A percentile compares a stretch with the other conserved stretches of the same genome.
Evolutionary conservation across 2,888 invertebrate genomes (phyloP).

Genomic region (Drosophila trichaetosa): DNA sequence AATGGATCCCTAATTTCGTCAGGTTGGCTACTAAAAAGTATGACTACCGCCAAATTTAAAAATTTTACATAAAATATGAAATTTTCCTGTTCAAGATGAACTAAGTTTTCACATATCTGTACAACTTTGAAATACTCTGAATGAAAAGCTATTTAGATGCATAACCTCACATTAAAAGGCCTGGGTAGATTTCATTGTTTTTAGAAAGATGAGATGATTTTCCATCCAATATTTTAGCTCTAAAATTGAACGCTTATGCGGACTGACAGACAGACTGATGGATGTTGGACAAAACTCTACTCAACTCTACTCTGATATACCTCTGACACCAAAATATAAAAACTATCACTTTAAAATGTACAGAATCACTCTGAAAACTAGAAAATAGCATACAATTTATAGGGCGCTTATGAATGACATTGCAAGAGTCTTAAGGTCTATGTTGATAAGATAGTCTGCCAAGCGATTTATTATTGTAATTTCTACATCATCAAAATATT

Average conservation of each 20-base stretch:
- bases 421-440: background rate
- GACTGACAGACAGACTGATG: too few species aligned
- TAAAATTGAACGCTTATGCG: background rate
- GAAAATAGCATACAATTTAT: background rate
- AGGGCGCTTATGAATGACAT: background rate
- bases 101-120: background rate
- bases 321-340: too few species aligned
- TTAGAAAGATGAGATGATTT: background rate
- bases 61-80: conserved; percentile 6
- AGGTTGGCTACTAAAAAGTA: background rate
- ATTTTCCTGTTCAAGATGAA: background rate
- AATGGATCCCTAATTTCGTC: conserved; percentile 6
- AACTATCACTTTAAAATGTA: too few species aligned
- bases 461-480: background rate
- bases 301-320: too few species aligned
- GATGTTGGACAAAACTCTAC: too few species aligned
- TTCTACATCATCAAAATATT: background rate
- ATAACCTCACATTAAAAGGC: background rate
- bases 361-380: too few species aligned
- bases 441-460: background rate
- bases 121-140: background rate
- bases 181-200: background rate
- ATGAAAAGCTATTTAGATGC: conserved; percentile 19
- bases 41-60: conserved; percentile 2
- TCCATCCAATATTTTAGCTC: background rate